Evolutionary conservation across 2,113 vertebrate genomes (phyloP).

Genomic region (Heterotilapia buettikoferi): DNA sequence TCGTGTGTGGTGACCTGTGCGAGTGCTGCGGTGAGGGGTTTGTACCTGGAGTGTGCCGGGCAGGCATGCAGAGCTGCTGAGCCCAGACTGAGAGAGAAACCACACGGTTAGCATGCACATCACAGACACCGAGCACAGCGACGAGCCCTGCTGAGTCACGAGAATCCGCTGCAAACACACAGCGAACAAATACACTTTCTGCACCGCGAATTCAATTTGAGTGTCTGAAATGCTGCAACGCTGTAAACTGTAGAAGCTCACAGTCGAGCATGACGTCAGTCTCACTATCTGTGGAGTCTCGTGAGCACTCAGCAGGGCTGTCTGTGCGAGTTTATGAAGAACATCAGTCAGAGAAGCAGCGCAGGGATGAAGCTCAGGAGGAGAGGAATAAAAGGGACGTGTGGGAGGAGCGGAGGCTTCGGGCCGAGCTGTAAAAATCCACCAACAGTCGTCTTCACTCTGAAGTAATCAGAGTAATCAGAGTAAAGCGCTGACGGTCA

Average conservation of each 20-base stretch:
- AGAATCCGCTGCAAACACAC: background rate
- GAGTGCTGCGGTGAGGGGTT: background rate
- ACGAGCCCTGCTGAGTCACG: background rate
- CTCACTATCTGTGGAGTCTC: background rate
- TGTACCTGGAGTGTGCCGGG: slow-evolving; percentile 39
- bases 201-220: rapidly evolving
- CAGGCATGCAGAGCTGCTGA: slow-evolving; percentile 49
- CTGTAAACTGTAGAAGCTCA: background rate
- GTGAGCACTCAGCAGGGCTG: background rate
- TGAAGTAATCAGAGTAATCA: background rate
- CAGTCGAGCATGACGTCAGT: background rate
- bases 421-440: rapidly evolving
- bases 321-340: background rate
- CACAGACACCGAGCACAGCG: background rate
- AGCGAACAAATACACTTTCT: rapidly evolving
- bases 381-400: rapidly evolving
- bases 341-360: background rate
- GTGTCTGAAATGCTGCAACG: background rate
- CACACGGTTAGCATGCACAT: slow-evolving; percentile 25
- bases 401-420: background rate
- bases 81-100: slow-evolving; percentile 56
- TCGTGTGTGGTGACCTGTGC: background rate
- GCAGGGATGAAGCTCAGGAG: too few relatives aligned
- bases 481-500: background rate
- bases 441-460: background rate